Evolutionary conservation across 2,797 vertebrate genomes (phyloP), one percentile per base, ranked within the genome.

Genomic region (Acipenser ruthenus): DNA sequence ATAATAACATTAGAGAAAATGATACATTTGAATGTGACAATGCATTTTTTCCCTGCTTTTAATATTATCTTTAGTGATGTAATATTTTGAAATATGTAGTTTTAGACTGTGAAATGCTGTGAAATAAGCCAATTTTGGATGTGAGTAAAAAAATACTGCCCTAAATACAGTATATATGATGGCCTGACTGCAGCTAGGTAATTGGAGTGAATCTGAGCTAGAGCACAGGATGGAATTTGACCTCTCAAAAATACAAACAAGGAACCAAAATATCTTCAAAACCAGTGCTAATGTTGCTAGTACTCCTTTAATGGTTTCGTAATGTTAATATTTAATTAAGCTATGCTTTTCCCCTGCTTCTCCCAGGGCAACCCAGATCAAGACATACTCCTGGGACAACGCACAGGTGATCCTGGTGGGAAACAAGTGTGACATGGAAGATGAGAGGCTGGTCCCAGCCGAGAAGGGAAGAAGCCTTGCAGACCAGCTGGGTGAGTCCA

Each of bases 301-400:
- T 37, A 37, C 23, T 37, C 23, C 4, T 37, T 37, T 37, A 37
- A 37, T 37, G 23, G 4, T 37, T 2, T 37, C 2, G 4, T 37
- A 37, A 37, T 37, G 23, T 37, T 37, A 12, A 12, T 53, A 53
- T 53, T 12, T 53, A 12, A 8, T 8, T 8, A 53, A 53, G 51
- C 3, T 53, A 6, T 53, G 51, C 11, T 53, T 2, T 53, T 58
- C 10, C 70, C 71, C 65, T 74, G 59, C 68, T 15, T 75, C 49
- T 70, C 80, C 11, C 76, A 98, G 94, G 95, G 95, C 95, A 50
- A 98, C 96, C 48, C 96, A 97, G 80, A 98, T 98, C 69, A 97
- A 98, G 86, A 97, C 95, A 3, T 97, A 98, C 76, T 97, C 96
- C 1, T 97, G 95, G 96, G 94, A 98, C 79, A 98, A 97, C 1